phyloP scores from a whole-genome alignment of 2,797 vertebrate genomes.

The Diceros bicornis region DNA sequence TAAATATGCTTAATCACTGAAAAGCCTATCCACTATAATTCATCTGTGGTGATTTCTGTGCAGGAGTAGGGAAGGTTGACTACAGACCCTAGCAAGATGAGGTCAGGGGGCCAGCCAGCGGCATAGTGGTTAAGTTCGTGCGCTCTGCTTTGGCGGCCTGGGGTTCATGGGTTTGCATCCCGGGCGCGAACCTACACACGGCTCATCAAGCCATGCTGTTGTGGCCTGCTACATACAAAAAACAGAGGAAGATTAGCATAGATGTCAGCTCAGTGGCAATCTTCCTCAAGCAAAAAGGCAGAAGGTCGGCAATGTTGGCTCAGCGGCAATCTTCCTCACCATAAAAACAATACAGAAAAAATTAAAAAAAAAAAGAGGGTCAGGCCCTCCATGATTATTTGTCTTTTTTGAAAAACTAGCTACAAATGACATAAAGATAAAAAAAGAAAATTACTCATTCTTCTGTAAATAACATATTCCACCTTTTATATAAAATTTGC shows the following conservation, averaged over 20 bases:
- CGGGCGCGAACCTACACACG: too few species aligned
- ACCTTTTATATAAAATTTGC: slow-evolving; percentile 32
- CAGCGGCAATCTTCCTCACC: too few species aligned
- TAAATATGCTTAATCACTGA: background rate
- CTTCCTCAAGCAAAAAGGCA: too few species aligned
- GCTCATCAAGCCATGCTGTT: too few species aligned
- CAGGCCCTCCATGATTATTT: background rate
- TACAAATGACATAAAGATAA: background rate
- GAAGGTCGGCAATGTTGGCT: too few species aligned
- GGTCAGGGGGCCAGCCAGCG: background rate
- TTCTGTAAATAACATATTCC: slow-evolving; percentile 13
- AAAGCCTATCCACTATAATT: slow-evolving; percentile 10
- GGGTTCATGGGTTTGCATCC: too few species aligned
- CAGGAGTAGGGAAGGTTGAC: background rate
- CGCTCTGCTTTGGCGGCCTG: too few species aligned
- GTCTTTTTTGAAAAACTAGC: slow-evolving; percentile 3
- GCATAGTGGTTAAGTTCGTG: too few species aligned
- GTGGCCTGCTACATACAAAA: too few species aligned
- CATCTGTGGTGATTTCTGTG: slow-evolving; percentile 1
- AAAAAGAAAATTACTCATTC: background rate
- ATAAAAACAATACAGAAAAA: too few species aligned
- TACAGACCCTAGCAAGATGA: background rate
- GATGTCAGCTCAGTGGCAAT: too few species aligned
- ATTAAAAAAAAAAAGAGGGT: background rate
- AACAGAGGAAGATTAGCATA: too few species aligned